Base-by-base conservation (phyloP, 37 sponge, comb jelly and placozoan species). In the Aplysina aerophoba region DNA sequence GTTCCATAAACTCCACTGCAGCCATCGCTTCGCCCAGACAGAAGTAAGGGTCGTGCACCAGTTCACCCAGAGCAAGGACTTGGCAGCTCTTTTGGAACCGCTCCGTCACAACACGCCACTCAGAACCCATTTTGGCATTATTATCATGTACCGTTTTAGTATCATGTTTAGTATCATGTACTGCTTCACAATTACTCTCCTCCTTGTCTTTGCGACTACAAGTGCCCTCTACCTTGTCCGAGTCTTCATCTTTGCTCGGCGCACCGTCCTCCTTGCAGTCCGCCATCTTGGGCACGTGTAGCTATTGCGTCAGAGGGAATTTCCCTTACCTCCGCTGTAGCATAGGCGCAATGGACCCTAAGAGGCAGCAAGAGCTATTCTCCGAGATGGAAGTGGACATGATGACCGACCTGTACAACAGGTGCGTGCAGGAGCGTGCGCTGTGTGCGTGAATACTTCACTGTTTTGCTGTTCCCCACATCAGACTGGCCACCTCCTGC, bases 331-430 rank as follows among this genome's bases (percentile, higher is more conserved):
- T 8, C 8, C 50, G 50, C 50, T 3, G n/a, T n/a, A 11, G 50
- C 50, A 75, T 2, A 40, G 53, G 14, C n/a, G 39, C 16, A 75
- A 75, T 75, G 78, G 78, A 75, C 78, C 61, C 62, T 50, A 77
- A 80, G 88, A 93, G 59, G 83, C 86, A 80, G 60, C 78, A 75
- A 54, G 40, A 59, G 63, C 40, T 73, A 3, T 86, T 87, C 82
- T 91, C 85, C 58, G 84, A 82, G 41, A 65, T 99, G 80, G 99
- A 99, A 60, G 65, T 99, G 56, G 99, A 99, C 44, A 95, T 99
- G 94, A 97, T 99, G 96, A 91, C 96, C 16, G 99, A 99, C 84
- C 90, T 99, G 63, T 99, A 99, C 84, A 95, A 88, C 91, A 95
- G 93, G 99, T 99, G 64, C 20, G 50, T 44, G 50, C 8, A 11